These are phyloP conservation scores for Macrostomum cliftonense DNA, from an alignment of 2,888 invertebrate species.

Conservation along the genomic window DNA sequence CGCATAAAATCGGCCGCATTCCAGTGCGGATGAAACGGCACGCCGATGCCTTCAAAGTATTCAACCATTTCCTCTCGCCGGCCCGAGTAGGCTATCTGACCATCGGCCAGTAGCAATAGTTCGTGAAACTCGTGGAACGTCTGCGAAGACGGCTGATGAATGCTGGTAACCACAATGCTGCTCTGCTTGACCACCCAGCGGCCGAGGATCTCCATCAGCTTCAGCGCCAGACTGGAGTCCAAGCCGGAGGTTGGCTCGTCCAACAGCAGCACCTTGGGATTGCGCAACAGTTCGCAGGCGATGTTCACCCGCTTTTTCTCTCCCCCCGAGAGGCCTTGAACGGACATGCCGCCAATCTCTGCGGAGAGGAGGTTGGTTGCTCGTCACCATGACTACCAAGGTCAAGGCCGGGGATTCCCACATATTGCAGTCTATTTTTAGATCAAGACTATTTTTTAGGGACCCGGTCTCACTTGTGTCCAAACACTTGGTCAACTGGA, in stretches of 20 bases:
- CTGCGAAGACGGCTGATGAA: too few species aligned
- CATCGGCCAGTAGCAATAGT: constrained; percentile 46
- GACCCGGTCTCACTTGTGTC: constrained; percentile 47
- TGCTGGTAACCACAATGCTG: constrained; percentile 49
- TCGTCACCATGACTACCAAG: too few species aligned
- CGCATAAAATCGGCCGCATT: constrained; percentile 56
- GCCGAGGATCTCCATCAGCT: constrained; percentile 53
- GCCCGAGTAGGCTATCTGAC: constrained; percentile 52
- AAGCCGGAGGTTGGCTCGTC: constrained; percentile 36
- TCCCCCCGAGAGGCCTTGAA: constrained; percentile 53
- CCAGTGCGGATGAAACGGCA: constrained; percentile 54
- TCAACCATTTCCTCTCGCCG: constrained; percentile 51
- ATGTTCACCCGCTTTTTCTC: constrained; percentile 45
- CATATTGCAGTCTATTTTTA: too few species aligned
- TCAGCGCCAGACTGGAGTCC: constrained; percentile 59
- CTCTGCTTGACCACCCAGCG: constrained; percentile 54
- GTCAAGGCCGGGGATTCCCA: too few species aligned
- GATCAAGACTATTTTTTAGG: too few species aligned
- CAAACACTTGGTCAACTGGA: constrained; percentile 55
- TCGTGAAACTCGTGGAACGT: constrained; percentile 58
- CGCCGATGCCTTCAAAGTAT: constrained; percentile 52
- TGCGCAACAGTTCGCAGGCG: constrained; percentile 59
- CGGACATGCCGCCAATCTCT: constrained; percentile 56
- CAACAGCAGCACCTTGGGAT: constrained; percentile 57
- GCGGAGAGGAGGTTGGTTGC: constrained; percentile 13